phyloP scores from a whole-genome alignment of 2,888 invertebrate genomes.

The Tanytarsus gracilentus region DNA sequence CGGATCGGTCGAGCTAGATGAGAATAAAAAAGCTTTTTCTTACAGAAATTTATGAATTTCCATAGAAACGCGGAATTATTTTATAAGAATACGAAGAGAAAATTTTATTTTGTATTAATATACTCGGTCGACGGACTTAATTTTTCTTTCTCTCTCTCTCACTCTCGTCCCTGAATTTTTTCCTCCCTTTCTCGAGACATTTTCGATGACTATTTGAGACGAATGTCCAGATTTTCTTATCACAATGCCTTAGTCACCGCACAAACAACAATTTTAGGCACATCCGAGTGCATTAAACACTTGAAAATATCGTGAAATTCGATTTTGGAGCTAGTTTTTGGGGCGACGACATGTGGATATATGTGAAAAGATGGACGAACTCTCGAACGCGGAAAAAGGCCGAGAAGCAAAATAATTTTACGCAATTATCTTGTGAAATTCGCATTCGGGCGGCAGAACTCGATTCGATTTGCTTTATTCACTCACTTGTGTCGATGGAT shows the following conservation, averaged over 20 bases:
- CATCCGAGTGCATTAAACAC: background rate
- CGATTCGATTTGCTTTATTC: background rate
- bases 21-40: background rate
- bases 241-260: no score
- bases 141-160: background rate
- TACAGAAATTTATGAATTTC: conserved; percentile 11
- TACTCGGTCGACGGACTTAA: conserved; percentile 20
- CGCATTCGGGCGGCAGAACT: background rate
- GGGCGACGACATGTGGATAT: conserved; percentile 22
- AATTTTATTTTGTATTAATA: no score
- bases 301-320: background rate
- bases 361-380: conserved; percentile 23
- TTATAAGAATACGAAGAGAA: background rate
- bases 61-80: conserved; percentile 18
- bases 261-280: background rate
- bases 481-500: background rate
- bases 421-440: conserved; percentile 5
- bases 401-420: conserved; percentile 12
- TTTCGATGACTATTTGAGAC: no score
- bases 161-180: background rate
- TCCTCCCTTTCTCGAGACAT: background rate
- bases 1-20: background rate
- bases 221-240: no score
- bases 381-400: conserved; percentile 27
- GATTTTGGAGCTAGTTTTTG: background rate